Evolutionary conservation across 2,888 invertebrate genomes (phyloP), one percentile per base, ranked within the genome.

Genomic region (Camponotus fellah): DNA sequence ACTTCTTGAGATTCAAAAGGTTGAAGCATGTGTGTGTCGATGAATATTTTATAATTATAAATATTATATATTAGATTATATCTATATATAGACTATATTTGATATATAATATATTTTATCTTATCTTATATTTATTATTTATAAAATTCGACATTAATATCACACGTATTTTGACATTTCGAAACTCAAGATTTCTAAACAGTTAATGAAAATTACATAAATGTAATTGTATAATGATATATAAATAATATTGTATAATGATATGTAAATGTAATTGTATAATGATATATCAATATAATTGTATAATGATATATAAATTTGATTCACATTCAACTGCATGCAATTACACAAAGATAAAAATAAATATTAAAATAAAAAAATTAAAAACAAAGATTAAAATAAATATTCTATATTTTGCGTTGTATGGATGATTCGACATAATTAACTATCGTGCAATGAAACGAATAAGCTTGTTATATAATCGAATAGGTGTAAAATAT

Each of bases 401-500:
- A 21, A 37, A 53, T 66, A 76, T 53, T 26, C 66, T 21, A 53
- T 37, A 53, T 4, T 56, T 40, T 9, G 69, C 34, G 37, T 12
- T 26, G 14, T 56, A 40, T 26, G 32, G 40, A 71, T 43, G 40
- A 69, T 56, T 69, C 56, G 56, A 71, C 68, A 26, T 69, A n/a
- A 53, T 17, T 68, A 37, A 68, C 69, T 66, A 37, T 56, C 53
- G 69, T 40, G 32, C 43, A 77, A 62, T 40, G 77, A 26, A 2
- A 58, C 43, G 77, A 69, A 26, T 56, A 40, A 40, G 40, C 1
- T 37, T 26, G 26, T 37, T 49, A n/a, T 26, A 37, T 34, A 14
- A 40, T 14, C 43, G 56, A 56, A 77, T 69, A 77, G 69, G 69
- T 58, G 49, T 76, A 49, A 76, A 76, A 32, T 34, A 71, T 71